These are phyloP conservation scores for Bombus sibiricus DNA, from an alignment of 1,140 invertebrate genomes.

Conservation along the genomic window DNA sequence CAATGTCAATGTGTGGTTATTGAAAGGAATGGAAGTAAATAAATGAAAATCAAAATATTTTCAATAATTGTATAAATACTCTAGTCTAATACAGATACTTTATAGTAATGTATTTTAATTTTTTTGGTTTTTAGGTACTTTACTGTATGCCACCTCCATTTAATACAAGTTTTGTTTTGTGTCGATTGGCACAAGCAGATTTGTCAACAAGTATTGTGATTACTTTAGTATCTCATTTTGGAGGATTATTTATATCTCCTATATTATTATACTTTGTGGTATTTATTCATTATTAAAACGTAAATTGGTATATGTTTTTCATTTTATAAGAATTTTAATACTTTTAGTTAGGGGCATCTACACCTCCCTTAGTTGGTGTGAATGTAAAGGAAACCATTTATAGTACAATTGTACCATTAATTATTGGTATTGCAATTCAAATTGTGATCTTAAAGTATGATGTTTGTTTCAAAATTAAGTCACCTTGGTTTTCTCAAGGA, in stretches of 20 bases:
- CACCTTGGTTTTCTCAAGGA: constrained; percentile 74
- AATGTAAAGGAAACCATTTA: constrained; percentile 77
- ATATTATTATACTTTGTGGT: constrained; percentile 79
- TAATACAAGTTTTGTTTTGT: constrained; percentile 76
- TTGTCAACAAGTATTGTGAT: constrained; percentile 78
- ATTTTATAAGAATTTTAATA: not conserved
- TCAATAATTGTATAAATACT: not conserved
- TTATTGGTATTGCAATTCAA: constrained; percentile 73
- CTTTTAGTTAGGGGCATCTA: constrained; percentile 73
- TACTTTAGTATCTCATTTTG: constrained; percentile 76
- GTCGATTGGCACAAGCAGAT: constrained; percentile 76
- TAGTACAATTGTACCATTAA: constrained; percentile 77
- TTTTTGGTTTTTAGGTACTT: constrained; percentile 72
- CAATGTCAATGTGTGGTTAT: constrained; percentile 76
- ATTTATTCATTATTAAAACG: not conserved
- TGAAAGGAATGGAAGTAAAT: constrained; percentile 81
- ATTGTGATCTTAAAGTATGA: constrained; percentile 52
- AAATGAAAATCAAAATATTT: not conserved
- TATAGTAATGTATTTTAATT: not conserved
- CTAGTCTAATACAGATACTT: too few species aligned
- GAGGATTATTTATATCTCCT: constrained; percentile 78
- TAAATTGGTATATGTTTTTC: not conserved
- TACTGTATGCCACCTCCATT: constrained; percentile 81
- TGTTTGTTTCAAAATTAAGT: constrained; percentile 54
- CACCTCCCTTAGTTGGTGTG: constrained; percentile 75